phyloP scores from a whole-genome alignment of 2,113 vertebrate genomes.

The Miniopterus natalensis region DNA sequence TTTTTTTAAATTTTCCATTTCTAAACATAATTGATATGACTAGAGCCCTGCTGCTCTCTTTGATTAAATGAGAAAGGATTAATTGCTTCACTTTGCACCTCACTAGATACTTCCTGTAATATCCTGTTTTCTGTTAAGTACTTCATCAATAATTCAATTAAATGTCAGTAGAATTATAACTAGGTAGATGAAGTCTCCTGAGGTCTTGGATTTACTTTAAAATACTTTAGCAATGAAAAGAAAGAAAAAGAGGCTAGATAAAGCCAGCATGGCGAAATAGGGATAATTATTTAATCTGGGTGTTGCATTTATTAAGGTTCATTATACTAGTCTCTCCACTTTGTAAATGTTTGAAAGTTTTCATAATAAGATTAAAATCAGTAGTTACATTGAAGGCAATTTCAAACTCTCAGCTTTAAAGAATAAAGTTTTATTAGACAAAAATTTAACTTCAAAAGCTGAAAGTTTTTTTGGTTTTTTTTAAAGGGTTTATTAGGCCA shows the following conservation, averaged over 20 bases:
- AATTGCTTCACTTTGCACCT: slow-evolving; percentile 63
- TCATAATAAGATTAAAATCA: slow-evolving; percentile 33
- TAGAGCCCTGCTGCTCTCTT: slow-evolving; percentile 65
- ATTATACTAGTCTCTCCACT: not conserved
- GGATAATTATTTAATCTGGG: not conserved
- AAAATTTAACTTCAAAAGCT: not conserved
- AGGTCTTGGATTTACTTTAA: slow-evolving; percentile 53
- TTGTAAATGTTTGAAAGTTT: slow-evolving; percentile 12
- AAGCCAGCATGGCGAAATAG: slow-evolving; percentile 9
- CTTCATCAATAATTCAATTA: slow-evolving; percentile 71
- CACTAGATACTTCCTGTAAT: slow-evolving; percentile 62
- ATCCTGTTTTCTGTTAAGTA: slow-evolving; percentile 69
- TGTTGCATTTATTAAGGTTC: not conserved
- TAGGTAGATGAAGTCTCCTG: slow-evolving; percentile 39
- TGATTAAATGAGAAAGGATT: slow-evolving; percentile 78
- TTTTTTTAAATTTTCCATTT: slow-evolving; percentile 39
- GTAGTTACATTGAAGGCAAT: not conserved
- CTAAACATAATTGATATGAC: slow-evolving; percentile 69
- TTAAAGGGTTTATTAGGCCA: not conserved
- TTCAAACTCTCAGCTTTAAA: slow-evolving; percentile 20
- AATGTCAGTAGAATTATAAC: slow-evolving; percentile 68
- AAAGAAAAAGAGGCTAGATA: not conserved
- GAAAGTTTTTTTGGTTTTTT: not conserved
- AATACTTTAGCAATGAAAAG: slow-evolving; percentile 18
- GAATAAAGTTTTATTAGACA: not conserved